phyloP scores from a whole-genome alignment of 1,140 invertebrate species.

The Hycleus cichorii region DNA sequence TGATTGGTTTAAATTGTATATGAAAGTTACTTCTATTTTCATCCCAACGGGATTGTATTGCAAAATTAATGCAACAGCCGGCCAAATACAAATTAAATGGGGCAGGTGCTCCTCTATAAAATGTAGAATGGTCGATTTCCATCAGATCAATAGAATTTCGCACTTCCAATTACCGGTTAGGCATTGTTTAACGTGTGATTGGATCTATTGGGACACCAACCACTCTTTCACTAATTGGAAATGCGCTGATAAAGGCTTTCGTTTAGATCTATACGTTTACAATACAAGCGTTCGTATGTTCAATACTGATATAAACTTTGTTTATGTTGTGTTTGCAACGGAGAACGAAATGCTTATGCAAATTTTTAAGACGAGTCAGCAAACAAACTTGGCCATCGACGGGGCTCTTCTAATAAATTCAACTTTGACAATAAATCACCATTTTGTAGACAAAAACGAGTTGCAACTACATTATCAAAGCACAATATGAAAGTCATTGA shows the following conservation, averaged over 20 bases:
- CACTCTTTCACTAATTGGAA: conserved; percentile 28
- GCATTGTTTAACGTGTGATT: conserved; percentile 23
- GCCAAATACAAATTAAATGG: conserved; percentile 6
- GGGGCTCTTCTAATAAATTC: no score
- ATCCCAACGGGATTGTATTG: no score
- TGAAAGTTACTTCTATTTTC: no score
- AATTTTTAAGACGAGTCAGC: conserved; percentile 1
- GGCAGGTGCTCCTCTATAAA: neutral
- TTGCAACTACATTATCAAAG: no score
- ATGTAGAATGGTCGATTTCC: conserved; percentile 9
- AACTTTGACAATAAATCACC: no score
- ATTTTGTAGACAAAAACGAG: no score
- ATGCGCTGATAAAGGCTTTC: conserved; percentile 22
- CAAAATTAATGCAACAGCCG: neutral
- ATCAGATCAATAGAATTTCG: conserved; percentile 13
- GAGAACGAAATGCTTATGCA: conserved; percentile 8
- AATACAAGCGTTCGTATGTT: neutral
- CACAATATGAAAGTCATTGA: no score
- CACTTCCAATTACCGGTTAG: conserved; percentile 20
- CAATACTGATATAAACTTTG: conserved; percentile 7
- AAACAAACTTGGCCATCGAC: no score
- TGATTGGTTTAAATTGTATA: no score
- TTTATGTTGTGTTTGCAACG: neutral
- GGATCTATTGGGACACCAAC: conserved; percentile 19
- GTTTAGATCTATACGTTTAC: neutral